Evolutionary conservation across 2,113 vertebrate species (phyloP), one percentile per base, ranked within the genome.

Genomic region (Acrocephalus kingi): DNA sequence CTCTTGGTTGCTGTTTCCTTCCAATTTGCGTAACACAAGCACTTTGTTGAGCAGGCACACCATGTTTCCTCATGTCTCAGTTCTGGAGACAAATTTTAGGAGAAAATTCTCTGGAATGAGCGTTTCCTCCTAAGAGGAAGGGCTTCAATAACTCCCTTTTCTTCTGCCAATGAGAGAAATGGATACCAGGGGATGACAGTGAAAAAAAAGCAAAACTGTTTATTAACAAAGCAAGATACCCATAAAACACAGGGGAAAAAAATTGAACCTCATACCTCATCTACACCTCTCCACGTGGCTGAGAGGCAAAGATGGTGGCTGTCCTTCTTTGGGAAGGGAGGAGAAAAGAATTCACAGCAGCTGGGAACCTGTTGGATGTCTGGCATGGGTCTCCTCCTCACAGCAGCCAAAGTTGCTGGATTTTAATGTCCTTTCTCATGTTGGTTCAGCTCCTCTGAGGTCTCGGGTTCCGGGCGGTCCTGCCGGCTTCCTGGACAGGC

Each of bases 401-500:
- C 16, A 56, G 27, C 41, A 46, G 51, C 27, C 2, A 2, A 25
- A 56, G 41, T 2, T 67, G n/a, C 21, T 67, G 51, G 51, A 48
- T 56, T 80, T 80, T 37, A 37, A 39, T 39, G 59, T 56, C 21
- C 21, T 55, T 46, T 67, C 13, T 67, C 0, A 0, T 46, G 16
- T 25, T 31, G 51, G 51, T 67, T 80, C 51, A 56, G n/a, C 33
- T 67, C 77, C 41, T 56, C 13, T 0, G 1, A 55, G 25, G 49
- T 46, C 33, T 66, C 1, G 1, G 12, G 33, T 37, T 64, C 19
- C 1, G 2, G 15, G 19, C 0, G 2, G 4, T 45, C 11, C 19
- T 1, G 2, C 27, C 0, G 1, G 33, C 15, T 46, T 15, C 39
- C 27, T 1, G 4, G 10, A 56, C 0, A 6, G 27, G 27, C 27